A percentile compares a stretch with the other conserved stretches of the same genome.
phyloP scores from a whole-genome alignment of 2,113 vertebrate genomes.

The Oxyura jamaicensis region DNA sequence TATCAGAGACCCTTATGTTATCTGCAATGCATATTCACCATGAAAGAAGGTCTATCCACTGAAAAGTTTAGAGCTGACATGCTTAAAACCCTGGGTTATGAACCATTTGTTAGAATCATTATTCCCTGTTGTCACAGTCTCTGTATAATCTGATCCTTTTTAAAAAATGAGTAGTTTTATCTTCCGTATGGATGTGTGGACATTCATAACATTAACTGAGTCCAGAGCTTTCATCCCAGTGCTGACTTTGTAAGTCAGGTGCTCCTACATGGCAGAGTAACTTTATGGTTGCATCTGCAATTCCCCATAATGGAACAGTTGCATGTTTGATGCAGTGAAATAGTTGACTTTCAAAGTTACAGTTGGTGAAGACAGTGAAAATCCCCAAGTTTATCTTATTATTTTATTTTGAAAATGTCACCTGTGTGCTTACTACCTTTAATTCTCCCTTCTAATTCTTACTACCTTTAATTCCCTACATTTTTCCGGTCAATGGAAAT shows the following conservation, averaged over 20 bases:
- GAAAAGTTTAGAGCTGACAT: neutral
- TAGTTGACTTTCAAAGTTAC: neutral
- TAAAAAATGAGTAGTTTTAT: neutral
- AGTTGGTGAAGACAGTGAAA: neutral
- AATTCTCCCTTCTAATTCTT: neutral
- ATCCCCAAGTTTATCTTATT: neutral
- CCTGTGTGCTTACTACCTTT: neutral
- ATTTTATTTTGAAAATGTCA: neutral
- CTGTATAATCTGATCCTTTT: neutral
- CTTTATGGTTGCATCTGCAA: neutral
- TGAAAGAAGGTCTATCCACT: neutral
- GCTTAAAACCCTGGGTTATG: neutral
- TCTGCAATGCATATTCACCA: neutral
- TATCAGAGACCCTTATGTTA: neutral
- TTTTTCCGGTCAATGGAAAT: neutral
- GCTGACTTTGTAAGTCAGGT: neutral
- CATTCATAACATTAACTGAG: neutral
- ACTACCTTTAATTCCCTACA: too few species aligned
- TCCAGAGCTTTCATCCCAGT: neutral
- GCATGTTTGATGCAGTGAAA: neutral
- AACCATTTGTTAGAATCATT: neutral
- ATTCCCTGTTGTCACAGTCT: neutral
- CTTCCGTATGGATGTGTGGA: neutral
- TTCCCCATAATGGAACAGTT: neutral
- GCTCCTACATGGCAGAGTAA: neutral